phyloP scores from a whole-genome alignment of 2,888 invertebrate species.

The Mythimna vitellina region DNA sequence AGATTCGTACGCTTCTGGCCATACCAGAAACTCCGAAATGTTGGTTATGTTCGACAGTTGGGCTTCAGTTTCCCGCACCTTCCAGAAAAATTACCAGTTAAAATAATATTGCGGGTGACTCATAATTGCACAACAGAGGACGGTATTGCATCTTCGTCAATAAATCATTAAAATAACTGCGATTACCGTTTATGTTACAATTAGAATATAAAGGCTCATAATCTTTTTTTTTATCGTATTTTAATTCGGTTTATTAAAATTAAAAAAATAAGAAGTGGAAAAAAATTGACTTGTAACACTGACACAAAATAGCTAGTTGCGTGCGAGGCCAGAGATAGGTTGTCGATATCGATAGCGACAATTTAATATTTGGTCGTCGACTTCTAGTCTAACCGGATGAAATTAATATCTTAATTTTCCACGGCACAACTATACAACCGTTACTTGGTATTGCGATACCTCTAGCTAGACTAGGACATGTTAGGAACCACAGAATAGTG shows the following conservation, averaged over 20 bases:
- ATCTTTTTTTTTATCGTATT: background rate
- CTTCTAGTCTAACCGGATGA: background rate
- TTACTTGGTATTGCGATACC: background rate
- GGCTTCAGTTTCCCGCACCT: background rate
- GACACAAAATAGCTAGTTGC: background rate
- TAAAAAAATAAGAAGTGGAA: background rate
- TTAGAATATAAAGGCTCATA: background rate
- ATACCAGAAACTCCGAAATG: background rate
- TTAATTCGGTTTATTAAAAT: background rate
- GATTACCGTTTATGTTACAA: background rate
- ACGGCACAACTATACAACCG: background rate
- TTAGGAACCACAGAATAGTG: too few species aligned
- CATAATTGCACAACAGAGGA: constrained; percentile 31
- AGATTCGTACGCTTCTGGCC: too few species aligned
- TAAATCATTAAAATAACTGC: background rate
- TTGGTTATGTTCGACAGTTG: too few species aligned
- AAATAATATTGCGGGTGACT: constrained; percentile 14
- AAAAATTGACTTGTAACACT: constrained; percentile 37
- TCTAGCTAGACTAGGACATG: background rate
- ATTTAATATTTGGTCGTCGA: background rate
- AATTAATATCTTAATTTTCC: background rate
- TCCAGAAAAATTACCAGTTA: constrained; percentile 1
- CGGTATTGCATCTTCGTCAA: background rate
- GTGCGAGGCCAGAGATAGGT: background rate
- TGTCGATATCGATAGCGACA: constrained; percentile 36